phyloP scores from a whole-genome alignment of 2,113 vertebrate species.

The Elephas maximus region DNA sequence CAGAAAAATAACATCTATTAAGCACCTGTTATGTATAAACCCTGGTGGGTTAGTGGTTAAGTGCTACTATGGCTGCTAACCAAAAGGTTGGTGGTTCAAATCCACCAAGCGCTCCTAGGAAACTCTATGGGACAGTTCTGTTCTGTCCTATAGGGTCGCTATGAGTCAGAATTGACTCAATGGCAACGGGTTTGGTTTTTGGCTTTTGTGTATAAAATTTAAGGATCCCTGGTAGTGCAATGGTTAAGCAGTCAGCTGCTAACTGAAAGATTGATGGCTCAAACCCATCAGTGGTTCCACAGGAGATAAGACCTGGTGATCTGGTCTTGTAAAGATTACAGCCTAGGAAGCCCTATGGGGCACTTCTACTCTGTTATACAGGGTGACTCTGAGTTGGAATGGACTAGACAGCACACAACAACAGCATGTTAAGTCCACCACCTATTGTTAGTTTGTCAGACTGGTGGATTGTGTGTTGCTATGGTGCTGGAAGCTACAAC shows the following conservation, averaged over 20 bases:
- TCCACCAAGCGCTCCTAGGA: too few species aligned
- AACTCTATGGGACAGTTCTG: too few species aligned
- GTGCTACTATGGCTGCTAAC: background rate
- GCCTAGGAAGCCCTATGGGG: background rate
- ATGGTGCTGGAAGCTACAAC: background rate
- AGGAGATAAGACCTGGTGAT: background rate
- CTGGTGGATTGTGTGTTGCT: background rate
- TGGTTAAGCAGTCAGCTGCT: too few species aligned
- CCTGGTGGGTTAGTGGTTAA: background rate
- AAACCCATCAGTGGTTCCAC: background rate
- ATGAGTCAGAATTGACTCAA: too few species aligned
- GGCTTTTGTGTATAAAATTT: too few species aligned
- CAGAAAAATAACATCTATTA: constrained; percentile 27
- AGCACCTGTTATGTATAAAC: background rate
- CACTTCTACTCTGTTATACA: background rate
- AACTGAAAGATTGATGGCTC: too few species aligned
- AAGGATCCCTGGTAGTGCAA: too few species aligned
- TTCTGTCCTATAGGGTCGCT: too few species aligned
- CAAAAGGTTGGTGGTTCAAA: too few species aligned
- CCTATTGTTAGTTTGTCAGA: background rate
- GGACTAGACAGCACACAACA: background rate
- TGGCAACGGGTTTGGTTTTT: too few species aligned
- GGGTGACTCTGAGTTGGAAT: background rate
- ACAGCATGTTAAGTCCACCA: background rate
- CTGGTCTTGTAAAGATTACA: background rate